A percentile compares a stretch with the other conserved stretches of the same genome.
These are phyloP conservation scores for Dromiciops gliroides DNA, from an alignment of 2,113 vertebrate species.

Conservation along the genomic window DNA sequence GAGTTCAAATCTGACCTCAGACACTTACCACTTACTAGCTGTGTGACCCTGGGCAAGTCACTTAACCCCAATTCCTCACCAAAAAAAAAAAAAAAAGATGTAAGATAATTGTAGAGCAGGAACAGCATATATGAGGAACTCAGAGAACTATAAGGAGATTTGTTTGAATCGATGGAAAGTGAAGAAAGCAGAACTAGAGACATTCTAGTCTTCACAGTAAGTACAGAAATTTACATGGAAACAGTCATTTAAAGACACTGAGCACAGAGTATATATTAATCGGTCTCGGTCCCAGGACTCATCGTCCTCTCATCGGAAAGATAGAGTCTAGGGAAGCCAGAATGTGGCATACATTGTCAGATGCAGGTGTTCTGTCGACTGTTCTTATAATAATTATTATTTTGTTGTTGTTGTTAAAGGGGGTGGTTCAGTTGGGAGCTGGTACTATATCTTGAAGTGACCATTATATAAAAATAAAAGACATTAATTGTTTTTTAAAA, in stretches of 20 bases:
- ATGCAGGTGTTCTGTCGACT: not conserved
- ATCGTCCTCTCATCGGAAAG: not conserved
- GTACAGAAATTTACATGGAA: not conserved
- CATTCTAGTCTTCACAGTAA: not conserved
- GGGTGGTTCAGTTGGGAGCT: not conserved
- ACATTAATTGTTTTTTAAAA: too few relatives aligned
- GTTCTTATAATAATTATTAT: not conserved
- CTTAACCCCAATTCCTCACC: too few relatives aligned
- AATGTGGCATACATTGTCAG: not conserved
- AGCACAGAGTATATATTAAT: not conserved
- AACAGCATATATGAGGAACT: not conserved
- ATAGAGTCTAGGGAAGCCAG: not conserved
- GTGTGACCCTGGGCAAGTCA: too few relatives aligned
- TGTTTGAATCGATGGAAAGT: not conserved
- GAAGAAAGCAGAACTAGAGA: too few relatives aligned
- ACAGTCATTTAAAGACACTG: not conserved
- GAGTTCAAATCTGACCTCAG: too few relatives aligned
- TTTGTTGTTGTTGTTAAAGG: not conserved
- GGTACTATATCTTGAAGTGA: too few relatives aligned
- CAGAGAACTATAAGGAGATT: not conserved
- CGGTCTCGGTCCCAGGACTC: not conserved
- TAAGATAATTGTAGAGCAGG: not conserved
- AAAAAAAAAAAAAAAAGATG: too few relatives aligned
- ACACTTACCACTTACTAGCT: too few relatives aligned
- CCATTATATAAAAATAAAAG: too few relatives aligned